phyloP scores from a whole-genome alignment of 2,113 vertebrate genomes.

The Acrocephalus kingi region DNA sequence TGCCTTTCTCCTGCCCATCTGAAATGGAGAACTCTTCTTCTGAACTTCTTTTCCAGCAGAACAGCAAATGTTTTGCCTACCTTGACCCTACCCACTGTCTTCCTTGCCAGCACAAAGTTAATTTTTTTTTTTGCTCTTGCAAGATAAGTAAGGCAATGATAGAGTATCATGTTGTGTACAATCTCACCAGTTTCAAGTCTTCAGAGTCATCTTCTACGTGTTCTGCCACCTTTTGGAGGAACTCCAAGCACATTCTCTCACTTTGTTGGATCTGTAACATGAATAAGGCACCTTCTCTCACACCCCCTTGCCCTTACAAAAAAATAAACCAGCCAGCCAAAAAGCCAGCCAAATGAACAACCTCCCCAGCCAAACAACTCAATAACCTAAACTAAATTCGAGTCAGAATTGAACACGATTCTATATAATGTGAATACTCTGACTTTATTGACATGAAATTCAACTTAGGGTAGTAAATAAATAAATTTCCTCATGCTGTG shows the following conservation, averaged over 20 bases:
- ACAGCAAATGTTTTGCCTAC: background rate
- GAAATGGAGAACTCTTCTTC: background rate
- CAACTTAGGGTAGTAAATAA: background rate
- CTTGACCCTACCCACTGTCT: background rate
- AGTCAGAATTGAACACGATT: background rate
- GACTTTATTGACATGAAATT: background rate
- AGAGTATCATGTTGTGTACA: background rate
- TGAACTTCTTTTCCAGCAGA: background rate
- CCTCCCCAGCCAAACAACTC: background rate
- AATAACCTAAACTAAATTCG: background rate
- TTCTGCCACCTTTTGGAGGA: background rate
- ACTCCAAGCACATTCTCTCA: background rate
- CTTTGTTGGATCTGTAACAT: background rate
- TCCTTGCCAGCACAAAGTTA: background rate
- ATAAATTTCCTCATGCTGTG: background rate
- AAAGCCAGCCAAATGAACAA: background rate
- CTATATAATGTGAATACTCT: background rate
- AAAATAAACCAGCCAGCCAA: background rate
- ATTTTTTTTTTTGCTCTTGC: background rate
- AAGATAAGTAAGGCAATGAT: background rate
- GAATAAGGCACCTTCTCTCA: background rate
- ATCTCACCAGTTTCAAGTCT: background rate
- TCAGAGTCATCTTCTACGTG: fast-evolving
- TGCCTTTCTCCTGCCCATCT: background rate
- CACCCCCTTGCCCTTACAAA: no score